phyloP scores from a whole-genome alignment of 2,113 vertebrate species.

The Mixornis gularis region DNA sequence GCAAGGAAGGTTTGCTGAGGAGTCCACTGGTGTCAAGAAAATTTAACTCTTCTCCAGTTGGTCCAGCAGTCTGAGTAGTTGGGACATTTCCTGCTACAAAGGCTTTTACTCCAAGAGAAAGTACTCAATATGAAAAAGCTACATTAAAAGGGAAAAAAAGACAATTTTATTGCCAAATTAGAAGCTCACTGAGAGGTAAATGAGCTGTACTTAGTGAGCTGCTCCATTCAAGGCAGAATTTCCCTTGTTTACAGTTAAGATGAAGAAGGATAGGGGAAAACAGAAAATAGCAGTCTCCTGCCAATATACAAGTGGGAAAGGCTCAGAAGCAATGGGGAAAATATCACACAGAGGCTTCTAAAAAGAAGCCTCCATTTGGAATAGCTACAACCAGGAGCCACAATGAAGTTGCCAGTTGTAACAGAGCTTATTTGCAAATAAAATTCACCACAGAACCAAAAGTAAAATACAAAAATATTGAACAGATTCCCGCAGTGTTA shows the following conservation, averaged over 20 bases:
- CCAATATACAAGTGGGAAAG: background rate
- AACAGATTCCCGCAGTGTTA: constrained; percentile 17
- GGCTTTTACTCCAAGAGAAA: background rate
- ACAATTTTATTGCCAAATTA: constrained; percentile 42
- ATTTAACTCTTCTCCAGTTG: background rate
- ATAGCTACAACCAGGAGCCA: constrained; percentile 30
- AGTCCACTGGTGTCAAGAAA: background rate
- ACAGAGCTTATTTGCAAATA: constrained; percentile 39
- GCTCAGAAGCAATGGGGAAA: constrained; percentile 23
- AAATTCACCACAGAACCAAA: constrained; percentile 26
- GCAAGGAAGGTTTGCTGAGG: background rate
- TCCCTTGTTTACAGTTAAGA: constrained; percentile 5
- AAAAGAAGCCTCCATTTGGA: background rate
- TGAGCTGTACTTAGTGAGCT: background rate
- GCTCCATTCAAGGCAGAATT: background rate
- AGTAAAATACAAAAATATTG: background rate
- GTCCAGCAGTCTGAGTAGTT: background rate
- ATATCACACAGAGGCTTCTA: background rate
- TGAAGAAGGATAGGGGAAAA: background rate
- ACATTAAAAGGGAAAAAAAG: background rate
- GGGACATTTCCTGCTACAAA: background rate
- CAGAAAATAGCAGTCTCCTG: background rate
- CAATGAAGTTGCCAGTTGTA: constrained; percentile 9
- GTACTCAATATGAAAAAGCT: background rate
- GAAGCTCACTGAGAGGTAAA: background rate